phyloP scores from a whole-genome alignment of 2,888 invertebrate genomes.

The Xiphydria camelus region DNA sequence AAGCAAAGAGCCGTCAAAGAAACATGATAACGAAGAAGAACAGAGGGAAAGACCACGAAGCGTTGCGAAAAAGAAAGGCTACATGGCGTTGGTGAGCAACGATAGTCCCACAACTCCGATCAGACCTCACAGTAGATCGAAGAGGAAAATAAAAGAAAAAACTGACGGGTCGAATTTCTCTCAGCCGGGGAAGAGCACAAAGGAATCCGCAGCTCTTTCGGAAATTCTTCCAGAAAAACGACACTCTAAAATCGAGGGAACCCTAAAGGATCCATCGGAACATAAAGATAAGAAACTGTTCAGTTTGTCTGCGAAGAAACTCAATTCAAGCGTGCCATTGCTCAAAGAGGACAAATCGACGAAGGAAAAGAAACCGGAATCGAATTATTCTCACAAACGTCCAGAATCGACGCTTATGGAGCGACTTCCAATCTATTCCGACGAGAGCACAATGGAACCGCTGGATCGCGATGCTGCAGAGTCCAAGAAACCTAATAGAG shows the following conservation, averaged over 20 bases:
- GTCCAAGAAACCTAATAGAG: slow-evolving; percentile 27
- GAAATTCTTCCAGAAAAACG: too few species aligned
- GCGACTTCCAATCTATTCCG: slow-evolving; percentile 41
- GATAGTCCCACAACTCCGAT: too few species aligned
- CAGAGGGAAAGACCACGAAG: neutral
- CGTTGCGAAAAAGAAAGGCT: slow-evolving; percentile 7
- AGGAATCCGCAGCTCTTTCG: too few species aligned
- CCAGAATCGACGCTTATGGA: neutral
- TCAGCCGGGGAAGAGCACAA: too few species aligned
- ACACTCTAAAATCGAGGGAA: too few species aligned
- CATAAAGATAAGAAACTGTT: neutral
- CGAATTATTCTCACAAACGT: slow-evolving; percentile 10
- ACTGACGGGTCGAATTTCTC: too few species aligned
- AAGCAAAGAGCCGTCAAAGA: too few species aligned
- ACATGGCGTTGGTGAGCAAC: too few species aligned
- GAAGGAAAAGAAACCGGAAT: slow-evolving; percentile 1
- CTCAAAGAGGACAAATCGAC: slow-evolving; percentile 9
- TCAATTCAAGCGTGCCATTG: too few species aligned
- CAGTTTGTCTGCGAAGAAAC: neutral
- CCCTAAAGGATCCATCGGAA: too few species aligned
- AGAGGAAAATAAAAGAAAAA: too few species aligned
- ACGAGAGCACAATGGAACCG: slow-evolving; percentile 48
- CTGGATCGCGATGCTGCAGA: slow-evolving; percentile 15
- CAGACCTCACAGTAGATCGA: too few species aligned
- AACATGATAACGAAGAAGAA: slow-evolving; percentile 18